These are phyloP conservation scores for Lichenostomus cassidix DNA, from an alignment of 2,113 vertebrate species.

Conservation along the genomic window DNA sequence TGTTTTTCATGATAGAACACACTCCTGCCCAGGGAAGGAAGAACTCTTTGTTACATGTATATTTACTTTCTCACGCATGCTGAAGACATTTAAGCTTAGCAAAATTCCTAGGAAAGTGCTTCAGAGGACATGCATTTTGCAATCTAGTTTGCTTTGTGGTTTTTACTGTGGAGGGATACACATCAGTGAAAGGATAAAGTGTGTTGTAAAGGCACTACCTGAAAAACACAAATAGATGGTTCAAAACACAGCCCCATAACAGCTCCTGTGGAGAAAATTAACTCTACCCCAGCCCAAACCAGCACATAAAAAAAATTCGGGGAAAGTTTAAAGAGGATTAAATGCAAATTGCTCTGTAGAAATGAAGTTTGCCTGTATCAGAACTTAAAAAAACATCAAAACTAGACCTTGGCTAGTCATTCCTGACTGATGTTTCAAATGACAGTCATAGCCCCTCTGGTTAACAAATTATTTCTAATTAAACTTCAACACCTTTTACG, in stretches of 20 bases:
- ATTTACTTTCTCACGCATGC: slow-evolving; percentile 37
- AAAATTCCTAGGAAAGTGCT: slow-evolving; percentile 6
- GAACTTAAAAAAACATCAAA: background rate
- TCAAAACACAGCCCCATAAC: background rate
- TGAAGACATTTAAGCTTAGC: slow-evolving; percentile 31
- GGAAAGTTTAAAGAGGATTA: background rate
- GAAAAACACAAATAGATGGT: background rate
- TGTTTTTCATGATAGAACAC: slow-evolving; percentile 24
- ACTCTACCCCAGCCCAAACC: background rate
- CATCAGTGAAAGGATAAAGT: background rate
- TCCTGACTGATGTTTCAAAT: background rate
- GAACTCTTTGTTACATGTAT: slow-evolving; percentile 19
- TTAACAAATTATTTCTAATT: background rate
- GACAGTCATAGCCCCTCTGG: background rate
- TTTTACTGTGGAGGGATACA: background rate
- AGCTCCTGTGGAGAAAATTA: background rate
- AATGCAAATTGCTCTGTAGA: background rate
- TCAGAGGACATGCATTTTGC: background rate
- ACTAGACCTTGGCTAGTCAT: background rate
- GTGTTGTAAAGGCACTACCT: background rate
- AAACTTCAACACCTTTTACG: background rate
- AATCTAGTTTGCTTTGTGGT: background rate
- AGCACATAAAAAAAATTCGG: background rate
- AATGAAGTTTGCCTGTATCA: background rate
- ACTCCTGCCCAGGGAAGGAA: background rate